Evolutionary conservation across 2,113 vertebrate species (phyloP), one percentile per base, ranked within the genome.

Genomic region (Marcusenius ussheri): DNA sequence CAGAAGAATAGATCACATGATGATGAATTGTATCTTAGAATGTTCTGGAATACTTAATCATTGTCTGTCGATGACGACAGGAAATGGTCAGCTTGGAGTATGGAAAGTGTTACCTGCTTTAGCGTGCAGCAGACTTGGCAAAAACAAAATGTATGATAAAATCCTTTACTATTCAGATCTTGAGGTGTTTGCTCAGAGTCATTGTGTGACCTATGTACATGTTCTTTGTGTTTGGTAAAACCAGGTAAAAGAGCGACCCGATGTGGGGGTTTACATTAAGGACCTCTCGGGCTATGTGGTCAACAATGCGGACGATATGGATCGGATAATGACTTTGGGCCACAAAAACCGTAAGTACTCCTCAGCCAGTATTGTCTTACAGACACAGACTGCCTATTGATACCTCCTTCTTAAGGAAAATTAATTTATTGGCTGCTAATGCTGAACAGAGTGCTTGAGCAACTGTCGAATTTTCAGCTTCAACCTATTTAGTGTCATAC

Each of bases 231-330:
- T 56, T 27, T 35, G 83, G 35, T 51, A 50, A 35, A 80, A 83
- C 90, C 93, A 99, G 98, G 98, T 99, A 83, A 99, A 99, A 96
- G 98, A 99, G 94, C 97, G 98, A 90, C 98, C 98, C 83, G 98
- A 99, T 92, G 98, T 99, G 90, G 98, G 98, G 46, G 98, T 99
- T 83, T 99, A 99, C 92, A 99, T 99, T 94, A 99, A 99, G 95
- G 98, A 99, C 93, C 96, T 99, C 19, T 98, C 98, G 90, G 97
- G 97, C 85, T 99, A 99, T n/a, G 98, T 99, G 0, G 98, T 99
- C 50, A 99, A 99, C 94, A 99, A 99, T 93, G 98, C 98, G 83
- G 98, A 99, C 86, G 98, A 99, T 89, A 99, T 99, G 98, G 98
- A 99, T 94, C 96, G 98, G 91, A 99, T 99, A 93, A 99, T 99